These are phyloP conservation scores for Hyposmocoma kahamanoa DNA, from an alignment of 1,140 invertebrate species.

Conservation along the genomic window DNA sequence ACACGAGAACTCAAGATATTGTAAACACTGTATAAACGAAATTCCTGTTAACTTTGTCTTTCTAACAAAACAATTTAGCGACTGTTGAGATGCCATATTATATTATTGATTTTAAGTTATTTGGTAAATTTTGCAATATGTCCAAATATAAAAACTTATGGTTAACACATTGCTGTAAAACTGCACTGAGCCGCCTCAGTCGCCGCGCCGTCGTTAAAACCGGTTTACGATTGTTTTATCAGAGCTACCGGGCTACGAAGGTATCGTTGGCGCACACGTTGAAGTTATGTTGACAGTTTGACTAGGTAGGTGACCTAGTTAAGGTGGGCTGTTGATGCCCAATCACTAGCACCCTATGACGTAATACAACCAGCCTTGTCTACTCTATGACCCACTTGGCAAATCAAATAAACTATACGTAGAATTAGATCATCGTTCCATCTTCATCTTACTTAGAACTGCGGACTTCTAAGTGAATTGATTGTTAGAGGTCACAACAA, in stretches of 20 bases:
- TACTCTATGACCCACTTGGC: conserved; percentile 30
- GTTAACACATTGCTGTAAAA: no score
- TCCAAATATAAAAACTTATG: no score
- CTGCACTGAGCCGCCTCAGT: no score
- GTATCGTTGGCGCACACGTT: conserved; percentile 20
- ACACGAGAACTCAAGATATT: conserved; percentile 31
- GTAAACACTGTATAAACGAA: no score
- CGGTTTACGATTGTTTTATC: conserved; percentile 49
- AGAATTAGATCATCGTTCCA: conserved; percentile 7
- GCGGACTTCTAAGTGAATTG: neutral
- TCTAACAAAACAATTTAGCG: no score
- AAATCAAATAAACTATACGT: conserved; percentile 19
- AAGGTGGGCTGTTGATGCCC: conserved; percentile 39
- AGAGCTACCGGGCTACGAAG: conserved; percentile 22
- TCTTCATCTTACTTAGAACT: neutral
- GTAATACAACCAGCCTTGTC: conserved; percentile 34
- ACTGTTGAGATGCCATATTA: no score
- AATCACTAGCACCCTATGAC: conserved; percentile 33
- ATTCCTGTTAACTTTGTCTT: no score
- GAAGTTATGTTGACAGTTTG: conserved; percentile 46
- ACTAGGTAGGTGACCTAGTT: conserved; percentile 54
- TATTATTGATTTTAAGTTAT: no score
- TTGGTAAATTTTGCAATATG: no score
- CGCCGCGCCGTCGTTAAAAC: conserved; percentile 25
- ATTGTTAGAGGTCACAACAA: neutral